Conservation (phyloP, 2,797 vertebrate species). For the Sebastolobus altivelis region DNA sequence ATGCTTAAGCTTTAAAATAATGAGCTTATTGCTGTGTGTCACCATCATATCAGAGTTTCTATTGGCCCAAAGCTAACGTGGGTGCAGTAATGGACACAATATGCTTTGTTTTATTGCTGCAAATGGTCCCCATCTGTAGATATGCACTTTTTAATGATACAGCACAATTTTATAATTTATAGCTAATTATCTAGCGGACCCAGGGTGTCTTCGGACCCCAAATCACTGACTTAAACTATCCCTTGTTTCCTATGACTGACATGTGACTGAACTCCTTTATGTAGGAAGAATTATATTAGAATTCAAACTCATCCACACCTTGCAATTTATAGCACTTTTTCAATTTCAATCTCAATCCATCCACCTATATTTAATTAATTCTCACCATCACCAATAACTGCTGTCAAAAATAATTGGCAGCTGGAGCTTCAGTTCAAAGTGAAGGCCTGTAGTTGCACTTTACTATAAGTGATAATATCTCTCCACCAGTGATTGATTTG, state of each 20-base stretch:
- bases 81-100: too few species aligned
- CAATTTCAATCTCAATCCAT: neutral
- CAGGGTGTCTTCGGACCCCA: too few species aligned
- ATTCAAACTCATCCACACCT: neutral
- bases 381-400: constrained; percentile 7
- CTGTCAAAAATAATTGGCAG: constrained; percentile 31
- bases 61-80: too few species aligned
- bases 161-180: too few species aligned
- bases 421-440: constrained; percentile 13
- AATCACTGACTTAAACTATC: neutral
- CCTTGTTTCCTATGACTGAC: neutral
- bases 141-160: too few species aligned
- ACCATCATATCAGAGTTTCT: too few species aligned
- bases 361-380: neutral
- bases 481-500: constrained; percentile 54
- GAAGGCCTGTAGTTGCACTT: constrained; percentile 46
- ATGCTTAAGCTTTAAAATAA: too few species aligned
- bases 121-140: too few species aligned
- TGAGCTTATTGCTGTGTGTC: too few species aligned
- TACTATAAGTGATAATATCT: constrained; percentile 68
- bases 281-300: neutral
- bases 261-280: neutral
- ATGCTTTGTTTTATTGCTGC: too few species aligned
- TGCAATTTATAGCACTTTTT: neutral
- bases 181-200: too few species aligned